Evolutionary conservation across 2,888 invertebrate genomes (phyloP).

Genomic region (Cheilosia vernalis): DNA sequence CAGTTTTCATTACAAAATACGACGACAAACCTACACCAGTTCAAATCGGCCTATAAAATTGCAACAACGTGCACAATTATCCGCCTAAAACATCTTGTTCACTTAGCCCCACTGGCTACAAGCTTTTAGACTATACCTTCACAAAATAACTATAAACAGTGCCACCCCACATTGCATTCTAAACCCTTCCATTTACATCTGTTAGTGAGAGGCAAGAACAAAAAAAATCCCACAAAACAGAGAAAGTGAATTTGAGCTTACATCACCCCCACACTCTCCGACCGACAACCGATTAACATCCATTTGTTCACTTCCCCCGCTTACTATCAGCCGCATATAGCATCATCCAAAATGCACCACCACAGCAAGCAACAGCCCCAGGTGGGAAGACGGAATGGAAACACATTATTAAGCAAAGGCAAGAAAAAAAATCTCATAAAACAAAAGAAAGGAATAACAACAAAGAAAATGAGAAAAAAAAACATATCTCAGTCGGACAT

Average conservation of each 20-base stretch:
- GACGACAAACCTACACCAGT: background rate
- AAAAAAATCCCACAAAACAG: conserved; percentile 56
- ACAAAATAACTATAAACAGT: conserved; percentile 37
- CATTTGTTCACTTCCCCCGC: conserved; percentile 19
- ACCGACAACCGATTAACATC: conserved; percentile 45
- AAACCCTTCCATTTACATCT: conserved; percentile 48
- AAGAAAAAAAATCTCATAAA: conserved; percentile 16
- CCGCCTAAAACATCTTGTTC: conserved; percentile 35
- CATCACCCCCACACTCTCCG: conserved; percentile 34
- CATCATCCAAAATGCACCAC: conserved; percentile 42
- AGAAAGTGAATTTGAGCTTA: conserved; percentile 72
- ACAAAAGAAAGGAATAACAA: conserved; percentile 45
- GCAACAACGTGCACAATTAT: conserved; percentile 31
- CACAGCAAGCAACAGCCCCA: conserved; percentile 65
- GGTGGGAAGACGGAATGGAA: conserved; percentile 52
- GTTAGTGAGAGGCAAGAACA: conserved; percentile 11
- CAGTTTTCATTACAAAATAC: background rate
- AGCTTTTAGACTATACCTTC: conserved; percentile 44
- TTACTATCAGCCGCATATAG: conserved; percentile 13
- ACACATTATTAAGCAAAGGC: conserved; percentile 27
- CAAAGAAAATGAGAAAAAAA: conserved; percentile 25
- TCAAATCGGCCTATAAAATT: conserved; percentile 18
- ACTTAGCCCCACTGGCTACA: conserved; percentile 45
- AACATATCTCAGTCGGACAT: conserved; percentile 67
- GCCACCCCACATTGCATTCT: conserved; percentile 11